These are phyloP conservation scores for Esperia sulphurella DNA, from an alignment of 2,888 invertebrate genomes.

Conservation along the genomic window DNA sequence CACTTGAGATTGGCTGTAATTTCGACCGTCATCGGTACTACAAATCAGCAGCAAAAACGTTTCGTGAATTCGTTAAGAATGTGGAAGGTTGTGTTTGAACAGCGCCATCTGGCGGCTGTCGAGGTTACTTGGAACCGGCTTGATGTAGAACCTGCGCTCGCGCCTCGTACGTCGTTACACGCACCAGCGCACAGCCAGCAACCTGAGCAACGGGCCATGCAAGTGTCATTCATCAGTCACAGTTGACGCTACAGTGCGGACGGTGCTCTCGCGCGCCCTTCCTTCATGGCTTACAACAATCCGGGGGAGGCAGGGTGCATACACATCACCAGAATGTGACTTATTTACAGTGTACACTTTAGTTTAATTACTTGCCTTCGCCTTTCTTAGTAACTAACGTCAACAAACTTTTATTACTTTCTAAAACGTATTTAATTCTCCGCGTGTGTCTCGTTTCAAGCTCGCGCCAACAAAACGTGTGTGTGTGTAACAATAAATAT, in stretches of 20 bases:
- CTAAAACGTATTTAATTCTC: slow-evolving; percentile 75
- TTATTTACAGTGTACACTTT: slow-evolving; percentile 52
- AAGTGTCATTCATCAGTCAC: slow-evolving; percentile 49
- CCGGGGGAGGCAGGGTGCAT: slow-evolving; percentile 55
- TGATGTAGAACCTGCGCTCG: slow-evolving; percentile 24
- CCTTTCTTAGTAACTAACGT: slow-evolving; percentile 53
- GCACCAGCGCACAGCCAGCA: slow-evolving; percentile 44
- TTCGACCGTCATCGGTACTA: no score
- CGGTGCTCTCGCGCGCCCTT: slow-evolving; percentile 50
- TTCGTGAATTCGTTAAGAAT: background rate
- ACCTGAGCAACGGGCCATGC: slow-evolving; percentile 45
- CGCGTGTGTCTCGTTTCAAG: slow-evolving; percentile 68
- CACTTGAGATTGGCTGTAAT: no score
- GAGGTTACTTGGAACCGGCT: slow-evolving; percentile 7
- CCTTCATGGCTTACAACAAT: slow-evolving; percentile 42
- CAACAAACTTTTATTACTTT: slow-evolving; percentile 68
- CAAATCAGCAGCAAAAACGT: background rate
- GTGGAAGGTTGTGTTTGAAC: background rate
- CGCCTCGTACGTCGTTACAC: slow-evolving; percentile 27
- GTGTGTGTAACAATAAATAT: slow-evolving; percentile 72
- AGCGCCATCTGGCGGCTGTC: slow-evolving; percentile 34
- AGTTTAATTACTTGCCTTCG: slow-evolving; percentile 55
- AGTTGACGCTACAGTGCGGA: slow-evolving; percentile 48
- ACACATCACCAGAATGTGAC: slow-evolving; percentile 73
- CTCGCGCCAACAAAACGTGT: slow-evolving; percentile 69